Evolutionary conservation across 2,797 vertebrate genomes (phyloP).

Genomic region (Eulemur coronatus): DNA sequence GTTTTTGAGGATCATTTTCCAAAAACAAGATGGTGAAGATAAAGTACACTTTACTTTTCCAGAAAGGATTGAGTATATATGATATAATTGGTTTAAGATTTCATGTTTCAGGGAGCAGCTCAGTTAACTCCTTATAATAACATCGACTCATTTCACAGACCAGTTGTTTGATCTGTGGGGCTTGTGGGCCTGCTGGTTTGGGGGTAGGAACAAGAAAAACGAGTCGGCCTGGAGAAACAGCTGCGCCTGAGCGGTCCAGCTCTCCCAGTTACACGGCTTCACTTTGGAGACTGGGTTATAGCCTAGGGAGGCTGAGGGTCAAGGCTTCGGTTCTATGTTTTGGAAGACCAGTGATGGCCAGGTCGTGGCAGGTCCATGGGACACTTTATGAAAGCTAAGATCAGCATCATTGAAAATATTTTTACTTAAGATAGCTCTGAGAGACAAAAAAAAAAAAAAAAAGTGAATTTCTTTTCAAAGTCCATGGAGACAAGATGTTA

Average conservation of each 20-base stretch:
- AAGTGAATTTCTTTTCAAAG: background rate
- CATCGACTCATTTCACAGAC: background rate
- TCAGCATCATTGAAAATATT: background rate
- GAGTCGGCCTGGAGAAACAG: too few relatives aligned
- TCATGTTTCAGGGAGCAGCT: background rate
- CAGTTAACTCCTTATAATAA: background rate
- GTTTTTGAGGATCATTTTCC: background rate
- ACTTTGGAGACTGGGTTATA: background rate
- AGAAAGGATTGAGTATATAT: background rate
- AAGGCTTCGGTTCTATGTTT: background rate
- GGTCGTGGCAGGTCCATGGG: too few relatives aligned
- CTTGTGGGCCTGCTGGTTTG: background rate
- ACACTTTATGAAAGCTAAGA: background rate
- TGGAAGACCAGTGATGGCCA: background rate
- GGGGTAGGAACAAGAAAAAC: background rate
- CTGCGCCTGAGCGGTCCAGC: background rate
- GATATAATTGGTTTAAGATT: background rate
- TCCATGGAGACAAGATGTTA: background rate
- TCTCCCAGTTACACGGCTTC: background rate
- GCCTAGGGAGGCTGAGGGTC: background rate
- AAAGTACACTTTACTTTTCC: background rate
- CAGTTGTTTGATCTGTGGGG: background rate
- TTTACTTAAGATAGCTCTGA: background rate
- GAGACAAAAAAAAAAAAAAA: background rate
- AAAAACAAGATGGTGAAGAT: conserved; percentile 14